Base-by-base conservation (phyloP, 2,797 vertebrate genomes). In the Chaetophractus vellerosus region DNA sequence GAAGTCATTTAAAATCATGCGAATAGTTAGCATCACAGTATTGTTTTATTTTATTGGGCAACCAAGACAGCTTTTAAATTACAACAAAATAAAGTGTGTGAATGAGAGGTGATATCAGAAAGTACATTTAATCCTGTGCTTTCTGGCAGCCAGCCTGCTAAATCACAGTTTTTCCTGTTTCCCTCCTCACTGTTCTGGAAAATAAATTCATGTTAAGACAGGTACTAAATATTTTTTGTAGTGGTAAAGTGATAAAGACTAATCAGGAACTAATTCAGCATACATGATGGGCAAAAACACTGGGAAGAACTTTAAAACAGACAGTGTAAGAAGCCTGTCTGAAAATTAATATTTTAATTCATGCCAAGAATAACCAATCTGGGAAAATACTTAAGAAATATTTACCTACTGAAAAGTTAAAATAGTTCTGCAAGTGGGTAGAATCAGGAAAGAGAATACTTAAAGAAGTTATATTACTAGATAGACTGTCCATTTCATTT, bases 311-410 rank as follows among this genome's bases (percentile, higher is more conserved):
- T 36, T 87, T n/a, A 82, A 71, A 75, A 82, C 41, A 86, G 50
- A 82, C 61, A 9, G 7, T 33, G 59, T 75, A 48, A 21, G 69
- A 74, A 91, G 36, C 24, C 31, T n/a, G 18, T 84, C 57, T 68
- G 15, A 80, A 59, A 75, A 36, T 94, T 64, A 81, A 66, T 75
- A 48, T 81, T 94, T 91, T 68, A 66, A 41, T 57, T 80, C 38
- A 38, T 81, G 31, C 36, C 28, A 33, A 68, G 33, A 68, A 68
- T 33, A 33, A 68, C 55, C 28, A 63, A 64, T 5, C 57, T 38
- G 57, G 80, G 33, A 85, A 92, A 79, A 85, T 66, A 33, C 72
- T 79, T 33, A 61, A 86, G 74, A 86, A 57, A 55, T 41, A 21
- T 81, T 68, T 80, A 75, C 31, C 55, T 81, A 68, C 36, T 48